Evolutionary conservation across 2,113 vertebrate species (phyloP).

Genomic region (Crotalus tigris): DNA sequence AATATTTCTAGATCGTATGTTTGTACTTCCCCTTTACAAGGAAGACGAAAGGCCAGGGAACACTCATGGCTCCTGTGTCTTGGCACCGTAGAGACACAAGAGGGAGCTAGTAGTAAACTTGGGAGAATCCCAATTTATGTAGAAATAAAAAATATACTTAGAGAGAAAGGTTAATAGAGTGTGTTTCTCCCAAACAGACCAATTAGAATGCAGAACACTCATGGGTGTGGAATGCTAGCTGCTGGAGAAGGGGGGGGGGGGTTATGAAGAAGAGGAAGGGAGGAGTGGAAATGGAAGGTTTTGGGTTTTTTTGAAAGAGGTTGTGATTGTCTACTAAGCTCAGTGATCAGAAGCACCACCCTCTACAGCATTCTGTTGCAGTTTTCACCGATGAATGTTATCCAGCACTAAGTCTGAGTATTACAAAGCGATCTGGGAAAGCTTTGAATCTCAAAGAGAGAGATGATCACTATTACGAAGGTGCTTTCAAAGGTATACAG

Average conservation of each 20-base stretch:
- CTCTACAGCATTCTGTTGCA: neutral
- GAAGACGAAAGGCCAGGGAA: neutral
- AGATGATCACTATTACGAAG: neutral
- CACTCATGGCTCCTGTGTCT: neutral
- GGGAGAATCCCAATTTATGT: neutral
- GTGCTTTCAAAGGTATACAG: neutral
- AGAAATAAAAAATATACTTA: neutral
- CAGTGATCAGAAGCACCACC: neutral
- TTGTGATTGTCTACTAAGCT: neutral
- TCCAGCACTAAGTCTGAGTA: neutral
- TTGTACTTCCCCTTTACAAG: neutral
- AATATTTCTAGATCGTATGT: neutral
- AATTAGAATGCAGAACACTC: neutral
- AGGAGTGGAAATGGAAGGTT: neutral
- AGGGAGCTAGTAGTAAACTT: neutral
- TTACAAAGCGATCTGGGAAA: neutral
- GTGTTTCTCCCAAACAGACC: neutral
- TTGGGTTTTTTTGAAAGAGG: neutral
- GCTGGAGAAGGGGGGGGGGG: neutral
- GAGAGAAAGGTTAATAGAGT: neutral
- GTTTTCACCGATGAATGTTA: neutral
- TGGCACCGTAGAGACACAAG: neutral
- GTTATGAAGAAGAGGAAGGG: neutral
- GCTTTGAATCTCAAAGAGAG: neutral
- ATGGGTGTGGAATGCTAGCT: neutral